Evolutionary conservation across 2,797 vertebrate genomes (phyloP).

Genomic region (Acanthurus leucopareius): DNA sequence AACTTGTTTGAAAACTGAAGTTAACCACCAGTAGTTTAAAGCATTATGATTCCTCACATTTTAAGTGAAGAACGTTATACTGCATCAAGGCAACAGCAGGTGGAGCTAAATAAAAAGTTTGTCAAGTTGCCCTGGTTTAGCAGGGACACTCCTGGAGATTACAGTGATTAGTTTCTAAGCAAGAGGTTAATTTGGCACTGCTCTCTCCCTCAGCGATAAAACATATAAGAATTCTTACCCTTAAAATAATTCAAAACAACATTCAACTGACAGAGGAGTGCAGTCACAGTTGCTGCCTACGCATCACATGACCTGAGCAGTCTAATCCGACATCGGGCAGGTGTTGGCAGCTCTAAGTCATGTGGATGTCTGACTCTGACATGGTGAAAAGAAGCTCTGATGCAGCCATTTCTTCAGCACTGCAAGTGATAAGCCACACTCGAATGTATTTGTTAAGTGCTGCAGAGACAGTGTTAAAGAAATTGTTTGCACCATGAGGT

Average conservation of each 20-base stretch:
- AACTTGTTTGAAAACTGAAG: neutral
- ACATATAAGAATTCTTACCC: neutral
- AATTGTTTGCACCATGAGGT: neutral
- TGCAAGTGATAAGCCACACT: constrained; percentile 1
- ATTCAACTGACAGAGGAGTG: neutral
- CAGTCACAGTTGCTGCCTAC: neutral
- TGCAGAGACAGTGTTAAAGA: neutral
- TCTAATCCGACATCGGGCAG: constrained; percentile 11
- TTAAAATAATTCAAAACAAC: constrained; percentile 2
- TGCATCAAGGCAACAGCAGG: constrained; percentile 65
- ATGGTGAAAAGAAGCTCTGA: neutral
- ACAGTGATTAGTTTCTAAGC: neutral
- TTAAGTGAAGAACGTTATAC: neutral
- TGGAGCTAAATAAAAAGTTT: constrained; percentile 56
- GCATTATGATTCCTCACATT: neutral
- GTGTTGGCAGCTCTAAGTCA: neutral
- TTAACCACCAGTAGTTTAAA: neutral
- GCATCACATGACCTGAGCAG: constrained; percentile 5
- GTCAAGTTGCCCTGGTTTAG: neutral
- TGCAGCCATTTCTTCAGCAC: neutral
- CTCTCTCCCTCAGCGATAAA: neutral
- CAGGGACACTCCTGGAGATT: neutral
- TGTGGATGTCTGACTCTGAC: neutral
- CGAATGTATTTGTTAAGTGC: neutral
- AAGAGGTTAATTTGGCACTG: neutral